A percentile compares a stretch with the other conserved stretches of the same genome.
phyloP scores from a whole-genome alignment of 2,888 invertebrate species.

The Drosophila affinis region DNA sequence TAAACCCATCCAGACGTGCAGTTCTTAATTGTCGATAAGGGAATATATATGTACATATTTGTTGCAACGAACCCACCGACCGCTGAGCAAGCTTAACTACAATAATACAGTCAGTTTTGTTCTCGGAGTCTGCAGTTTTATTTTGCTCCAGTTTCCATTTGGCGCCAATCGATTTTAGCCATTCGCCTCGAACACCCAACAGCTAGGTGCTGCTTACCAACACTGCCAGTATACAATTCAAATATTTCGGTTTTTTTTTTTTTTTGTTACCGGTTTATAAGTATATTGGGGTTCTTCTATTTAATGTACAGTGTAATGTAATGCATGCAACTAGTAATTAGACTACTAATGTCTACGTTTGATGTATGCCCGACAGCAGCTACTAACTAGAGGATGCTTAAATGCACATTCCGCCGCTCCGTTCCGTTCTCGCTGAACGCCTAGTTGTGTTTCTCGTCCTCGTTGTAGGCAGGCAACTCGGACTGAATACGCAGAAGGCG shows the following conservation, averaged over 20 bases:
- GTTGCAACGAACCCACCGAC: no score
- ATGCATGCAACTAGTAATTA: slow-evolving; percentile 64
- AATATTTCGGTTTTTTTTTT: not conserved
- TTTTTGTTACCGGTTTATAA: not conserved
- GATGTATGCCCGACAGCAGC: slow-evolving; percentile 29
- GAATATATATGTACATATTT: no score
- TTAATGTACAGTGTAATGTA: slow-evolving; percentile 41
- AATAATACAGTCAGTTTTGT: no score
- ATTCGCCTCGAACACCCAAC: not conserved
- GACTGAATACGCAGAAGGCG: slow-evolving; percentile 89
- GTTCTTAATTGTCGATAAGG: no score
- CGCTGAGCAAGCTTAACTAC: no score
- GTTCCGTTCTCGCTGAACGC: not conserved
- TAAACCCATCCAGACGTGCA: no score
- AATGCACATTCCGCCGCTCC: slow-evolving; percentile 47
- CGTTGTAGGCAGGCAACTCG: slow-evolving; percentile 89
- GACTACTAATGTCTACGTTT: slow-evolving; percentile 51
- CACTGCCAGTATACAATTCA: not conserved
- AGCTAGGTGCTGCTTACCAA: not conserved
- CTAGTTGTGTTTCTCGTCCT: slow-evolving; percentile 77
- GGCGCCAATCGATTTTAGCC: not conserved
- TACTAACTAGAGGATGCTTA: slow-evolving; percentile 28
- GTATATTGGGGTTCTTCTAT: slow-evolving; percentile 41
- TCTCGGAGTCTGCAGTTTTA: no score
- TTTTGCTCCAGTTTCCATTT: not conserved